A percentile compares a stretch with the other conserved stretches of the same genome.
phyloP scores from a whole-genome alignment of 2,113 vertebrate genomes.

The Zosterops hypoxanthus region DNA sequence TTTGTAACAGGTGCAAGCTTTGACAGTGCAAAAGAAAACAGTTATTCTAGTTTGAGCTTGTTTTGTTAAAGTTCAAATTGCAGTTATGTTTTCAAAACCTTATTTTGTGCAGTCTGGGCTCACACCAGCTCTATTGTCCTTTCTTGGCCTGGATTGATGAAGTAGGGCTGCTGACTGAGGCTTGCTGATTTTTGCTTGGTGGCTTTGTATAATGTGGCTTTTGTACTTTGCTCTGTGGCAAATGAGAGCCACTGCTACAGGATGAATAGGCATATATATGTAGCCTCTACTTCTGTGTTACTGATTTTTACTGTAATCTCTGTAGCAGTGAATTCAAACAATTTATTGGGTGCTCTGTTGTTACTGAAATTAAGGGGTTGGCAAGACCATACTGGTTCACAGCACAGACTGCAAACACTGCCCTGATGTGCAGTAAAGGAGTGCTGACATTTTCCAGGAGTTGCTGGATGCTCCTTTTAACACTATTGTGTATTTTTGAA shows the following conservation, averaged over 20 bases:
- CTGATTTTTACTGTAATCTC: not conserved
- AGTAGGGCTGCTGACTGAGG: not conserved
- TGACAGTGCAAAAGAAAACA: not conserved
- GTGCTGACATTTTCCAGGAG: not conserved
- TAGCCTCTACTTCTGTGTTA: not conserved
- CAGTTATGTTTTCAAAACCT: not conserved
- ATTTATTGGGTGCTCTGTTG: not conserved
- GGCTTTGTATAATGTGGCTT: not conserved
- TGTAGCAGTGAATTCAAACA: not conserved
- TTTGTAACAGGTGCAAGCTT: not conserved
- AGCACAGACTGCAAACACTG: not conserved
- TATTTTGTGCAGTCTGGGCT: not conserved
- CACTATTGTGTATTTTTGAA: not conserved
- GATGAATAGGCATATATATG: not conserved
- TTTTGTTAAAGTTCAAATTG: not conserved
- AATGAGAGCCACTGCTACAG: not conserved
- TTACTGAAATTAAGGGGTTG: not conserved
- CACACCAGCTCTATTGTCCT: fast-evolving
- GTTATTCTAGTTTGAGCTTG: not conserved
- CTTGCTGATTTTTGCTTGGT: not conserved
- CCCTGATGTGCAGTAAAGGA: not conserved
- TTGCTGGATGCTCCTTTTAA: not conserved
- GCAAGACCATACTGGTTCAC: not conserved
- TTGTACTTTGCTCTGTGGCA: not conserved
- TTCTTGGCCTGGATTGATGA: not conserved